phyloP scores from a whole-genome alignment of 2,888 invertebrate genomes.

The Cybosia mesomella region DNA sequence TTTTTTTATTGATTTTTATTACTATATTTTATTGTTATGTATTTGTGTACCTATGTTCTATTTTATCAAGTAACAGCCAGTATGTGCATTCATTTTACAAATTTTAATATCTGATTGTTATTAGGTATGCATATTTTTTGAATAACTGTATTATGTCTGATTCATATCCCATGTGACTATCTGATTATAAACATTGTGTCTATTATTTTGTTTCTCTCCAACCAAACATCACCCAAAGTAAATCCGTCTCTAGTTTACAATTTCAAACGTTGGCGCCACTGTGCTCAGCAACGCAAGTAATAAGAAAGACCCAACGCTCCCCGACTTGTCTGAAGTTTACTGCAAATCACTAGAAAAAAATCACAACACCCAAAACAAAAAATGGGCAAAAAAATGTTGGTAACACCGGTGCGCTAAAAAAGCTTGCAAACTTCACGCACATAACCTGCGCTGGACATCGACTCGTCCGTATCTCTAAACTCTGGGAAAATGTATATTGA shows the following conservation, averaged over 20 bases:
- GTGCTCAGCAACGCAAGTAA: conserved; percentile 59
- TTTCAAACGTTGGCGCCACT: conserved; percentile 67
- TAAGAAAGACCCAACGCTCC: conserved; percentile 75
- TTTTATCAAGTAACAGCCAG: neutral
- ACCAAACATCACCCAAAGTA: conserved; percentile 4
- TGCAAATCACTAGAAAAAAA: conserved; percentile 83
- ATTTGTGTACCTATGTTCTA: neutral
- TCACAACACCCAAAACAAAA: conserved; percentile 86
- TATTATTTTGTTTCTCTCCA: conserved; percentile 16
- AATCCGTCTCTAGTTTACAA: conserved; percentile 23
- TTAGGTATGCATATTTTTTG: neutral
- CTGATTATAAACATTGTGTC: conserved; percentile 1
- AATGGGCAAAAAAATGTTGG: conserved; percentile 87
- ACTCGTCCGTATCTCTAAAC: conserved; percentile 86
- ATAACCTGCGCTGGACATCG: conserved; percentile 88
- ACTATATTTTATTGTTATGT: neutral
- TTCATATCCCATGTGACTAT: neutral
- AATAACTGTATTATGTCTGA: neutral
- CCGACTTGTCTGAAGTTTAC: conserved; percentile 74
- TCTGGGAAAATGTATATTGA: conserved; percentile 88
- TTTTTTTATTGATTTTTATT: conserved; percentile 2
- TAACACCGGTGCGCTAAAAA: conserved; percentile 88
- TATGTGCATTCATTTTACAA: neutral
- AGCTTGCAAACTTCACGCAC: conserved; percentile 88
- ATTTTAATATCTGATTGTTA: neutral